phyloP scores from a whole-genome alignment of 2,113 vertebrate genomes.

The Catagonus wagneri region DNA sequence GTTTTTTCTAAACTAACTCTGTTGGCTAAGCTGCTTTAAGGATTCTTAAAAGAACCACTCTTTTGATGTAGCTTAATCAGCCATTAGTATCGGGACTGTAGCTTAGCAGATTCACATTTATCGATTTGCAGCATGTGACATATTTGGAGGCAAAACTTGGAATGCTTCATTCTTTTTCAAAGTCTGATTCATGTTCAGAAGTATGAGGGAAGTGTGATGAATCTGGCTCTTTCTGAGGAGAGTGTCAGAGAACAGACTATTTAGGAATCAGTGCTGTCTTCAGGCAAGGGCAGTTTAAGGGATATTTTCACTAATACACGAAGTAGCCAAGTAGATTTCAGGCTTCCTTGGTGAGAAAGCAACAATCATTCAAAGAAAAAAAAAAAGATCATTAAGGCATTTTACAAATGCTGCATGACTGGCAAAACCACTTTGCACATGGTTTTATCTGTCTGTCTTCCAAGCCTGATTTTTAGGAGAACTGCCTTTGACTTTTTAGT shows the following conservation, averaged over 20 bases:
- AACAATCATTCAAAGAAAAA: neutral
- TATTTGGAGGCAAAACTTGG: neutral
- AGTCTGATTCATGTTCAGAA: neutral
- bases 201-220: neutral
- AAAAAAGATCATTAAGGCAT: neutral
- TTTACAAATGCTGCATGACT: neutral
- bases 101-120: neutral
- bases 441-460: neutral
- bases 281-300: neutral
- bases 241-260: neutral
- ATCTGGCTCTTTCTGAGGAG: neutral
- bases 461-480: neutral
- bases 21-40: neutral
- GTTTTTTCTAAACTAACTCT: neutral
- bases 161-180: neutral
- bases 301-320: neutral
- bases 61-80: neutral
- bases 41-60: neutral
- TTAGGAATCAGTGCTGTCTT: neutral
- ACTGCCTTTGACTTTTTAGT: neutral
- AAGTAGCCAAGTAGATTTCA: neutral
- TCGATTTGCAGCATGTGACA: neutral
- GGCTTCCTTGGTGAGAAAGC: neutral
- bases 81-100: neutral
- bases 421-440: neutral